These are phyloP conservation scores for Drosophila affinis DNA, from an alignment of 2,888 invertebrate genomes.

Conservation along the genomic window DNA sequence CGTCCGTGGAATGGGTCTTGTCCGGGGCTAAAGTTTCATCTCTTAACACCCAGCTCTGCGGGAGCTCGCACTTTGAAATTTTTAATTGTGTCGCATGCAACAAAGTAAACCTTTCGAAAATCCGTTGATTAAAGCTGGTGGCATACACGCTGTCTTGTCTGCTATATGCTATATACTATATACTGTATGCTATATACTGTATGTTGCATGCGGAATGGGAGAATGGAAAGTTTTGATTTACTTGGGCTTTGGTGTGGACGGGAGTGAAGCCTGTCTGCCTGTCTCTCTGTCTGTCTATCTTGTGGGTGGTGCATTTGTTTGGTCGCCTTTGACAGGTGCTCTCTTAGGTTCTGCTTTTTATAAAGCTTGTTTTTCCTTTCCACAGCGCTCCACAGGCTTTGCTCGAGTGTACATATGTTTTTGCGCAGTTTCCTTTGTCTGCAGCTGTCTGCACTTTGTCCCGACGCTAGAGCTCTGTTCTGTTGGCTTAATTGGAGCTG, in stretches of 20 bases:
- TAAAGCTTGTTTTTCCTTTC: background rate
- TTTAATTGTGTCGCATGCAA: slow-evolving; percentile 34
- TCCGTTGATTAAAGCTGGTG: slow-evolving; percentile 21
- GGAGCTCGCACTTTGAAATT: slow-evolving; percentile 25
- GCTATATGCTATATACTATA: background rate
- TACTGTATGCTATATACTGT: too few species aligned
- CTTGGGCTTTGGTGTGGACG: background rate
- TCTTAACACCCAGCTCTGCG: background rate
- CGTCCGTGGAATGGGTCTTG: slow-evolving; percentile 3
- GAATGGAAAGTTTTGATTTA: slow-evolving; percentile 8
- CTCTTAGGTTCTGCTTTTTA: background rate
- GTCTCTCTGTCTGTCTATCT: background rate
- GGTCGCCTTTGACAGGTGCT: background rate
- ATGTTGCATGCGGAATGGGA: slow-evolving; percentile 17
- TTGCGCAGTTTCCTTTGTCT: background rate
- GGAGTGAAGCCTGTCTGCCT: background rate
- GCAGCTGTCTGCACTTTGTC: background rate
- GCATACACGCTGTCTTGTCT: slow-evolving; percentile 15
- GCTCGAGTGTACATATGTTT: background rate
- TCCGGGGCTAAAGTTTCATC: slow-evolving; percentile 43
- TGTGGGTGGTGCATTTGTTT: background rate
- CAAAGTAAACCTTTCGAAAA: slow-evolving; percentile 18
- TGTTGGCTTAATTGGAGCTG: slow-evolving; percentile 25
- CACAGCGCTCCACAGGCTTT: background rate
- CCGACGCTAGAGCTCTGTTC: slow-evolving; percentile 10